phyloP scores from a whole-genome alignment of 2,113 vertebrate species.

The Calypte anna region DNA sequence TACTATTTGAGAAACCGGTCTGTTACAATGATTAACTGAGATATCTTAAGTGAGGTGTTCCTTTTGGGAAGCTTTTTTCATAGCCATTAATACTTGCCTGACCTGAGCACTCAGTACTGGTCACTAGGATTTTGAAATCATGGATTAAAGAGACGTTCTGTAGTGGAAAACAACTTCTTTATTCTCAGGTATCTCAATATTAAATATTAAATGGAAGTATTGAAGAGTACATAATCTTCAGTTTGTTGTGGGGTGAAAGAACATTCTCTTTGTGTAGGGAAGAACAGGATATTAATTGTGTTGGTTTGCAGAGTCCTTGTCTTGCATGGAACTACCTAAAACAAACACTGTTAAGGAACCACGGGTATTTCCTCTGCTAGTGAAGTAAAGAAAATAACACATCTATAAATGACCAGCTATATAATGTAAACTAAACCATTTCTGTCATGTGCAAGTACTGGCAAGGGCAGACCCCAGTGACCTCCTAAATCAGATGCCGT shows the following conservation, averaged over 20 bases:
- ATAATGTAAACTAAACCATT: background rate
- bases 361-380: background rate
- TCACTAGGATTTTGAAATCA: background rate
- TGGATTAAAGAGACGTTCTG: background rate
- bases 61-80: background rate
- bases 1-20: background rate
- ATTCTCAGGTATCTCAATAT: background rate
- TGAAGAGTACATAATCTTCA: background rate
- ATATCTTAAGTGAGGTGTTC: background rate
- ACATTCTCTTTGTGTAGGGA: background rate
- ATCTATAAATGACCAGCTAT: background rate
- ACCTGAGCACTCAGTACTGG: background rate
- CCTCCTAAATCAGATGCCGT: background rate
- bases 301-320: background rate
- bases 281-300: background rate
- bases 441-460: background rate
- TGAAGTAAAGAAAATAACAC: background rate
- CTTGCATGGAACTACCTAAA: background rate
- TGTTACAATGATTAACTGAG: background rate
- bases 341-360: background rate
- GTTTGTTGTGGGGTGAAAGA: background rate
- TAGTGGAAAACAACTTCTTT: background rate
- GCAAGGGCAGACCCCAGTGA: background rate
- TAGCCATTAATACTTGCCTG: background rate
- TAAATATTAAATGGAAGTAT: background rate